Base-by-base conservation (phyloP, 1,140 invertebrate species). In the Magallana ariakensis region DNA sequence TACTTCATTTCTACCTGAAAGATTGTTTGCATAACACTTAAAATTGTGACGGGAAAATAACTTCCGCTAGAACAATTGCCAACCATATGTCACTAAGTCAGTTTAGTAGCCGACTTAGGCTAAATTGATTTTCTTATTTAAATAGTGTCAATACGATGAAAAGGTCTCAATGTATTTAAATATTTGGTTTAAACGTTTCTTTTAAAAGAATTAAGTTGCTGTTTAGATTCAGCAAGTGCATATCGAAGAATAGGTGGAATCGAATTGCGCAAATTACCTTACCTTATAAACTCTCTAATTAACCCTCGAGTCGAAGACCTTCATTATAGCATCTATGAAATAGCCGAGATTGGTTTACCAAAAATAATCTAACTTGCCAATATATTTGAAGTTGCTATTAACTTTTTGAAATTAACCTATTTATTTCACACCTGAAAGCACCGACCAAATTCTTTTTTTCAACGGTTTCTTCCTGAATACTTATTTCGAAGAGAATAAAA, bases 151-250 rank as follows among this genome's bases (percentile, higher is more conserved):
- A 75, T 75, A 75, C 66, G 11, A 75, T 75, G 66, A 75, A 75
- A 75, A 75, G 66, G 66, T 75, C 66, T 75, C 66, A 75, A 75
- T 75, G 66, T 26, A 75, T 75, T 75, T 75, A 75, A 75, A 75
- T 75, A 75, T 75, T 75, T 75, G 66, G 66, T 75, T 75, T 75
- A 75, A 75, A 46, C 33, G 33, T 75, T 75, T 75, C 66, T 75
- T 75, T 75, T 75, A 16, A 75, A 75, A 75, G 22, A 75, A 75
- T 75, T 26, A 75, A 75, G 66, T 26, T 75, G 66, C 66, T 26
- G 22, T 26, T 75, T 75, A 75, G 66, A 75, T 33, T 75, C 66
- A 75, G 66, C 66, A 75, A 75, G 66, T 75, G 66, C 66, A 75
- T 75, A 75, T 75, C 22, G 66, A 26, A 75, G 33, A 75, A 75